phyloP scores from a whole-genome alignment of 2,888 invertebrate genomes.

The Drosophila neonasuta region DNA sequence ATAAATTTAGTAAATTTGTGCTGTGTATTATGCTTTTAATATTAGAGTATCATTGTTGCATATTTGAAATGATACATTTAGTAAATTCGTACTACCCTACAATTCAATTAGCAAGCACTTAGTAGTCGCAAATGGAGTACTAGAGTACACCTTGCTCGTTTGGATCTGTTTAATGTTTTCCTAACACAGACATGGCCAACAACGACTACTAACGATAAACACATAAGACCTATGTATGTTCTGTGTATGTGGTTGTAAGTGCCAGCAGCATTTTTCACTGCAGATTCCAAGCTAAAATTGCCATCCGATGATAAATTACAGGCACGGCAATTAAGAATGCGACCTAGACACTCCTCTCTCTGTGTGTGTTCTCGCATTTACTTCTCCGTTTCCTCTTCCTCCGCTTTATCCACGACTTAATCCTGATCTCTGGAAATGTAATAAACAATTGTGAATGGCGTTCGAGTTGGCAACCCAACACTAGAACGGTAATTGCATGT shows the following conservation, averaged over 20 bases:
- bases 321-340: slow-evolving; percentile 66
- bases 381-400: background rate
- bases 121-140: slow-evolving; percentile 19
- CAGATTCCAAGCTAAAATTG: slow-evolving; percentile 50
- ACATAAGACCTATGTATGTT: slow-evolving; percentile 34
- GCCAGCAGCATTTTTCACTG: slow-evolving; percentile 51
- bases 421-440: slow-evolving; percentile 39
- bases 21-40: too few species aligned
- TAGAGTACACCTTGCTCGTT: slow-evolving; percentile 6
- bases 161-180: slow-evolving; percentile 41
- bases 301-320: slow-evolving; percentile 67
- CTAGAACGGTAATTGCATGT: slow-evolving; percentile 73
- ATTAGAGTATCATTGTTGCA: background rate
- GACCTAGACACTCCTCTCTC: slow-evolving; percentile 22
- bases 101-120: slow-evolving; percentile 57
- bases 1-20: too few species aligned
- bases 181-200: slow-evolving; percentile 3
- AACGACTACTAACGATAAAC: slow-evolving; percentile 42
- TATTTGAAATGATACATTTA: background rate
- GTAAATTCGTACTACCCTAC: background rate
- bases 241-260: slow-evolving; percentile 22
- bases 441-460: slow-evolving; percentile 67
- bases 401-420: slow-evolving; percentile 6
- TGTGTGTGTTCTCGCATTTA: background rate
- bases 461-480: slow-evolving; percentile 68